Evolutionary conservation across 2,113 vertebrate species (phyloP).

Genomic region (Prionailurus viverrinus): DNA sequence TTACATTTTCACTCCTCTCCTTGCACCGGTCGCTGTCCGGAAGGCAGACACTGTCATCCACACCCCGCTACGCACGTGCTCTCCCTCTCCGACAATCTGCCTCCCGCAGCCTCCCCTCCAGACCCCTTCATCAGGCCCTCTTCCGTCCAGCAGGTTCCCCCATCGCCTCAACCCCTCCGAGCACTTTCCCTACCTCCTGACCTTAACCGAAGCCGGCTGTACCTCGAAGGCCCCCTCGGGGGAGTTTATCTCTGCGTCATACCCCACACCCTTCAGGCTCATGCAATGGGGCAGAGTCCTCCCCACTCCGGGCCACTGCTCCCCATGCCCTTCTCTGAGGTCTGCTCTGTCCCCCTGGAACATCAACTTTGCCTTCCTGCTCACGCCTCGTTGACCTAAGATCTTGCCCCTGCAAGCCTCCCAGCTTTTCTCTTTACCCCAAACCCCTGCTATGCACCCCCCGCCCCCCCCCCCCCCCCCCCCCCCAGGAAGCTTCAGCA

Average conservation of each 20-base stretch:
- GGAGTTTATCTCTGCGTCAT: background rate
- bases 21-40: background rate
- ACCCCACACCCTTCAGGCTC: background rate
- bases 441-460: background rate
- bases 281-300: too few relatives aligned
- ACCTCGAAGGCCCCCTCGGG: background rate
- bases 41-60: background rate
- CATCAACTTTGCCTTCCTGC: background rate
- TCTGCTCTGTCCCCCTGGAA: background rate
- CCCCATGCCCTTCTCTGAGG: background rate
- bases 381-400: background rate
- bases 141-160: background rate
- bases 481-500: background rate
- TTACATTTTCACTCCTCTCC: background rate
- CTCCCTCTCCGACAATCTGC: background rate
- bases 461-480: too few relatives aligned
- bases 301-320: background rate
- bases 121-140: too few relatives aligned
- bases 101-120: background rate
- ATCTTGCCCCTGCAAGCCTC: background rate
- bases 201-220: background rate
- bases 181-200: background rate
- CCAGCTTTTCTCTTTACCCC: background rate
- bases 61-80: rapidly evolving
- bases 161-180: background rate